Conservation (phyloP, 2,113 vertebrate genomes). For the Rynchops niger region DNA sequence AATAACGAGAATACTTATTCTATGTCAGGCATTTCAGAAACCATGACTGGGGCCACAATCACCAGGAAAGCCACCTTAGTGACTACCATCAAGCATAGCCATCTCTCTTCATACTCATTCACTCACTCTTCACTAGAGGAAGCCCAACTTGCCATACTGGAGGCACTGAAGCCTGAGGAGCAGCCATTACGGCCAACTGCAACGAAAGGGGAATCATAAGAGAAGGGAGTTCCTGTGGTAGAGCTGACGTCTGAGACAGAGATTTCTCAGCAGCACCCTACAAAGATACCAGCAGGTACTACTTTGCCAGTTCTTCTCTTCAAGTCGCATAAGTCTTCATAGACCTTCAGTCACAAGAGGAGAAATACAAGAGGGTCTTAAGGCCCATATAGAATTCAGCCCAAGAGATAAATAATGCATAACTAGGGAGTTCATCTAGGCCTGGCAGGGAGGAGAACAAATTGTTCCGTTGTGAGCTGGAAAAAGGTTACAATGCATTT, state of each 20-base stretch:
- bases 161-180: not conserved
- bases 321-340: not conserved
- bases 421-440: not conserved
- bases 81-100: not conserved
- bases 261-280: not conserved
- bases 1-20: not conserved
- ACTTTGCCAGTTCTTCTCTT: not conserved
- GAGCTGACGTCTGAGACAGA: not conserved
- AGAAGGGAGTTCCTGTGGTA: not conserved
- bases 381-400: not conserved
- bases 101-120: not conserved
- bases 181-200: not conserved
- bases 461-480: not conserved
- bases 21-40: not conserved
- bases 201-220: not conserved
- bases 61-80: not conserved
- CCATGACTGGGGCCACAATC: not conserved
- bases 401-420: not conserved
- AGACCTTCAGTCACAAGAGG: not conserved
- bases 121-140: not conserved
- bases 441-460: not conserved
- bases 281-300: not conserved
- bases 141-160: not conserved
- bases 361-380: not conserved
- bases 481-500: not conserved